These are phyloP conservation scores for Agrilus cyanescens DNA, from an alignment of 2,888 invertebrate genomes.

Conservation along the genomic window DNA sequence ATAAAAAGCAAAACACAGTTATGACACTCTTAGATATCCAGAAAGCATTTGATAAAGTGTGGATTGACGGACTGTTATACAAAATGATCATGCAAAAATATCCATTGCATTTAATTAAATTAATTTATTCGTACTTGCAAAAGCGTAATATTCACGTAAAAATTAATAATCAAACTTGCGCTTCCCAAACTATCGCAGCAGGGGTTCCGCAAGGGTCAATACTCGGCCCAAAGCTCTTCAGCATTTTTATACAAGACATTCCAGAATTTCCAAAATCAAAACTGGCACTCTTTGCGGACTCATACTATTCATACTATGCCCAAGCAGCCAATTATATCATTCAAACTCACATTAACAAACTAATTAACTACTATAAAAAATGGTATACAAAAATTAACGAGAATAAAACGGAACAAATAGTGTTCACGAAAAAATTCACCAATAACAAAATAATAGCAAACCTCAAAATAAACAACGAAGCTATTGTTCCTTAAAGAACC, in stretches of 20 bases:
- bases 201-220: conserved; percentile 17
- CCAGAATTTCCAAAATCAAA: background rate
- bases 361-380: conserved; percentile 8
- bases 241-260: background rate
- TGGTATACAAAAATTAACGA: conserved; percentile 15
- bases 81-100: conserved; percentile 19
- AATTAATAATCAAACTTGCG: conserved; percentile 12
- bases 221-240: conserved; percentile 1
- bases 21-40: conserved; percentile 25
- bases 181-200: too few species aligned
- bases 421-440: conserved; percentile 7
- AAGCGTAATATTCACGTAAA: conserved; percentile 16
- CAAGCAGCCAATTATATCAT: too few species aligned
- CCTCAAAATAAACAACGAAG: conserved; percentile 5
- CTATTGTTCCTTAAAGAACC: conserved; percentile 2
- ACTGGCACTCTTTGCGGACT: too few species aligned
- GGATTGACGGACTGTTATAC: conserved; percentile 21
- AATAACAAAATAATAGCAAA: conserved; percentile 1
- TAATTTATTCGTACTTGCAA: conserved; percentile 18
- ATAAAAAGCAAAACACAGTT: conserved; percentile 17
- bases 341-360: conserved; percentile 10
- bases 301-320: too few species aligned
- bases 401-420: conserved; percentile 10
- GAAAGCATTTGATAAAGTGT: conserved; percentile 27
- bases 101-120: conserved; percentile 13